These are phyloP conservation scores for Apocrypta bakeri DNA, from an alignment of 1,140 invertebrate species.

Conservation along the genomic window DNA sequence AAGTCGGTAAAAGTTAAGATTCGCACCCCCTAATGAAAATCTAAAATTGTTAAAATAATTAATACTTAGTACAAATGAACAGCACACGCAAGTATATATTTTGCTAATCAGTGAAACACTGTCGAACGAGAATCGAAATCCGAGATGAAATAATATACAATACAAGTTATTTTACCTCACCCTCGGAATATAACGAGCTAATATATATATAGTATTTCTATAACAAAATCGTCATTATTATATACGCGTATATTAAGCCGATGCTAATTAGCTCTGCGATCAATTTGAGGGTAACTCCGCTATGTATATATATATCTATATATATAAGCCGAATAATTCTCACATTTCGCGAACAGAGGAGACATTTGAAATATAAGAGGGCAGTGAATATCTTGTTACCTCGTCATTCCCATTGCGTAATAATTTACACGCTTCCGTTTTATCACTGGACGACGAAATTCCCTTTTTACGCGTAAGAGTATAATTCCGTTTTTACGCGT, in stretches of 20 bases:
- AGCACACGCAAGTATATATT: no score
- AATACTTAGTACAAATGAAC: no score
- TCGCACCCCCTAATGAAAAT: no score
- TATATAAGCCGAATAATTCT: conserved; percentile 2
- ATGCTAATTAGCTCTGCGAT: conserved; percentile 16
- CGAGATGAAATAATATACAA: not conserved
- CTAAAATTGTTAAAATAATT: no score
- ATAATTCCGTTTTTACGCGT: no score
- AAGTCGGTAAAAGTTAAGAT: no score
- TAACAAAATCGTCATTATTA: not conserved
- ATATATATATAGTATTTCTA: not conserved
- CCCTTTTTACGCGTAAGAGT: no score
- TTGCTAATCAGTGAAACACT: no score
- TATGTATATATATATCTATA: not conserved
- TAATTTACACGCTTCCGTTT: conserved; percentile 39
- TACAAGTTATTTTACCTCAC: not conserved
- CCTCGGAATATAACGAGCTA: not conserved
- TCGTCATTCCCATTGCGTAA: conserved; percentile 22
- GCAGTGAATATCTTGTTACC: conserved; percentile 39
- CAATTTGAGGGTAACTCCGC: not conserved
- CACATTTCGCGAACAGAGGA: not conserved
- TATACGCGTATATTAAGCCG: not conserved
- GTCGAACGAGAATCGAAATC: no score
- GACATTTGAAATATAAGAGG: conserved; percentile 33
- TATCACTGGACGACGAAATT: not conserved